Evolutionary conservation across 2,113 vertebrate species (phyloP).

Genomic region (Eupsittula cactorum): DNA sequence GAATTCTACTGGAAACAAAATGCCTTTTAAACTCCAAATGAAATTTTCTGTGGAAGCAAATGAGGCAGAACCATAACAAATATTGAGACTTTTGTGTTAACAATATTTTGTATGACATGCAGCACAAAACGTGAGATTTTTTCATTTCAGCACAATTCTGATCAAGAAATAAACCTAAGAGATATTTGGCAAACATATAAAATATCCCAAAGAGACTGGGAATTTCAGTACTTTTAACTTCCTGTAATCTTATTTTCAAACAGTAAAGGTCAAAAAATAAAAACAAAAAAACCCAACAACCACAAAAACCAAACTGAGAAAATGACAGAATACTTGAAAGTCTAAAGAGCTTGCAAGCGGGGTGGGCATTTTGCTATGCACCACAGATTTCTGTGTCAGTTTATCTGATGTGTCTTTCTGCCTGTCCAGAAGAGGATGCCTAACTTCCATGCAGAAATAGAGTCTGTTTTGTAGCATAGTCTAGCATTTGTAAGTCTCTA

Average conservation of each 20-base stretch:
- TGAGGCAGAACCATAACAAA: neutral
- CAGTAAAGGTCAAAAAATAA: neutral
- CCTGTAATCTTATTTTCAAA: neutral
- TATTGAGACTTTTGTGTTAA: neutral
- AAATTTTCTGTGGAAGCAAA: neutral
- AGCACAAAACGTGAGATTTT: neutral
- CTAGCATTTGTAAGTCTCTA: neutral
- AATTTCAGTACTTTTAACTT: neutral
- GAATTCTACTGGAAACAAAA: neutral
- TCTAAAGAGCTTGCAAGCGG: neutral
- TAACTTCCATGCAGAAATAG: neutral
- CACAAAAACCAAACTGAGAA: neutral
- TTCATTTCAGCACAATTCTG: neutral
- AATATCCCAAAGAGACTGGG: neutral
- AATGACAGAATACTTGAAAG: neutral
- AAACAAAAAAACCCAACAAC: accelerated
- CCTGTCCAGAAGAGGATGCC: neutral
- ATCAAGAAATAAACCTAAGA: neutral
- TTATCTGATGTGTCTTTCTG: neutral
- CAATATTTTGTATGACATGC: neutral
- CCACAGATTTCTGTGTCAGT: neutral
- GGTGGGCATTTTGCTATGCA: neutral
- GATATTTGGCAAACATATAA: neutral
- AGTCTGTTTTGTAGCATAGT: neutral
- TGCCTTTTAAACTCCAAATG: neutral